These are phyloP conservation scores for Antechinus flavipes DNA, from an alignment of 2,113 vertebrate genomes.

Conservation along the genomic window DNA sequence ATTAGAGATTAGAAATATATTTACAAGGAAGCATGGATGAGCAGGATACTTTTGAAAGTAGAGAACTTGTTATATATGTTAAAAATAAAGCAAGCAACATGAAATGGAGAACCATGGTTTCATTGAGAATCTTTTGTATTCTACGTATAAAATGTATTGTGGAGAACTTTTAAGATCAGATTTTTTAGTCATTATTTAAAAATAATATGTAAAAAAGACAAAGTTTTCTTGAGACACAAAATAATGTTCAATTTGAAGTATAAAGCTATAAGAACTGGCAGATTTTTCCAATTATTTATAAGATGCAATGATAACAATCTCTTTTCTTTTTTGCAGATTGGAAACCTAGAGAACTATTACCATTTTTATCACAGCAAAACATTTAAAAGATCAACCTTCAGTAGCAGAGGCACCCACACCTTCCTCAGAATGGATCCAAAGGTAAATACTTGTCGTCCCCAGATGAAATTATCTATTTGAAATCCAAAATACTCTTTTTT, in stretches of 20 bases:
- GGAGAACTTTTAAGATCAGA: not conserved
- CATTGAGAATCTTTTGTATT: not conserved
- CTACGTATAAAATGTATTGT: not conserved
- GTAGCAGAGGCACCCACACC: constrained; percentile 89
- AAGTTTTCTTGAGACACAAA: not conserved
- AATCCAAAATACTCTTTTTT: not conserved
- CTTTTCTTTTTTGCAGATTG: constrained; percentile 86
- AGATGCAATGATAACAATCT: not conserved
- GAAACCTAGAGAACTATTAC: constrained; percentile 92
- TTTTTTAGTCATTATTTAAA: not conserved
- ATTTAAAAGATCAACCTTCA: constrained; percentile 89
- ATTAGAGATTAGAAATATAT: not conserved
- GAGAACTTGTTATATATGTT: not conserved
- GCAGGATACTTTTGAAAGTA: not conserved
- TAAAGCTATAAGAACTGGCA: not conserved
- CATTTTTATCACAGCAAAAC: constrained; percentile 95
- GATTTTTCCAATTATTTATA: not conserved
- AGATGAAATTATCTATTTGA: not conserved
- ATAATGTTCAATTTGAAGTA: not conserved
- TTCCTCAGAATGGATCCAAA: constrained; percentile 95
- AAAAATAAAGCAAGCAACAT: not conserved
- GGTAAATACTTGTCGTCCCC: constrained; percentile 77
- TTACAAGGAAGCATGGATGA: not conserved
- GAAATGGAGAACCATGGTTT: not conserved
- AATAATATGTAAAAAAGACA: not conserved